Evolutionary conservation across 2,113 vertebrate genomes (phyloP).

Genomic region (Paedocypris sp.): DNA sequence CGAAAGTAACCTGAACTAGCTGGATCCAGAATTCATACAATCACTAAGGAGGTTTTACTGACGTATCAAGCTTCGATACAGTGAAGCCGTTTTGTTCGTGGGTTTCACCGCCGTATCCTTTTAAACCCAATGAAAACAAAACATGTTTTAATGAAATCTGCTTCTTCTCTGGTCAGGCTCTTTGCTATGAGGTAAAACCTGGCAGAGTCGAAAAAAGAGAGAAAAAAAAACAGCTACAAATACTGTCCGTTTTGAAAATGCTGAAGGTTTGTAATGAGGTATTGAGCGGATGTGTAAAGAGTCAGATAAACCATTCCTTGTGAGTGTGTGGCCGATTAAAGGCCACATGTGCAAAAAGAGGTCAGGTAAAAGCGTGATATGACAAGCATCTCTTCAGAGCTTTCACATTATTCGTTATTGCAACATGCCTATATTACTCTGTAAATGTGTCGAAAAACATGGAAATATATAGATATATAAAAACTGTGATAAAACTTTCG

Average conservation of each 20-base stretch:
- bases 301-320: slow-evolving; percentile 66
- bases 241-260: slow-evolving; percentile 65
- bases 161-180: slow-evolving; percentile 57
- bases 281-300: slow-evolving; percentile 64
- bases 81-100: slow-evolving; percentile 45
- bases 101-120: slow-evolving; percentile 50
- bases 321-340: slow-evolving; percentile 58
- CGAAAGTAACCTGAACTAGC: neutral
- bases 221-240: no score
- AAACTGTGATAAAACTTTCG: slow-evolving; percentile 35
- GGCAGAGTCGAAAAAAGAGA: slow-evolving; percentile 46
- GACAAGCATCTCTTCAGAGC: slow-evolving; percentile 69
- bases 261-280: slow-evolving; percentile 64
- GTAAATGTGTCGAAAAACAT: slow-evolving; percentile 69
- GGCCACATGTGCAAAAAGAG: slow-evolving; percentile 67
- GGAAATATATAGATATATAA: slow-evolving; percentile 43
- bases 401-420: slow-evolving; percentile 76
- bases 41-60: slow-evolving; percentile 55
- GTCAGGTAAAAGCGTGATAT: slow-evolving; percentile 70
- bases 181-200: slow-evolving; percentile 72
- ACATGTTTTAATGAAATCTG: slow-evolving; percentile 43
- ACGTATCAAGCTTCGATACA: slow-evolving; percentile 60
- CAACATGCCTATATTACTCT: slow-evolving; percentile 76
- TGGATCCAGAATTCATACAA: slow-evolving; percentile 13
- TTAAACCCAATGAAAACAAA: slow-evolving; percentile 34